Evolutionary conservation across 2,797 vertebrate species (phyloP).

Genomic region (Semotilus atromaculatus): DNA sequence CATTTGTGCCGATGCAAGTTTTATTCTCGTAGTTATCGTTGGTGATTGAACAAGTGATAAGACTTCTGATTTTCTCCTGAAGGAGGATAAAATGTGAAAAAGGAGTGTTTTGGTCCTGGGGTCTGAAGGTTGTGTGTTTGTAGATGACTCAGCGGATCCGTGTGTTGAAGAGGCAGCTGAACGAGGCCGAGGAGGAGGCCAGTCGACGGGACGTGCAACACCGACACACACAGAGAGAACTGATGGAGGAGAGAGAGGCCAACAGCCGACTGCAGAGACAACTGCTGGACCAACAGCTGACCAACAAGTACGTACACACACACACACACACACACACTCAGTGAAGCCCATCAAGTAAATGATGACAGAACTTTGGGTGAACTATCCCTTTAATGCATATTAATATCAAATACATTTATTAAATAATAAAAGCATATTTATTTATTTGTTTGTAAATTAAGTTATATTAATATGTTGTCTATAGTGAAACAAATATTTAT

Average conservation of each 20-base stretch:
- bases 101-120: too few species aligned
- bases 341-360: background rate
- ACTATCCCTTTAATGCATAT: too few species aligned
- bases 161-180: conserved; percentile 81
- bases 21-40: background rate
- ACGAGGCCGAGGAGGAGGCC: conserved; percentile 78
- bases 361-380: background rate
- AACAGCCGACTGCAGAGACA: conserved; percentile 74
- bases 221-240: conserved; percentile 78
- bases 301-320: conserved; percentile 68
- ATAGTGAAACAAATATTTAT: too few species aligned
- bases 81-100: background rate
- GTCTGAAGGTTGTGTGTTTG: background rate
- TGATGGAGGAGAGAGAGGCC: conserved; percentile 78
- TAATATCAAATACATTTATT: background rate
- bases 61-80: background rate
- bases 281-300: conserved; percentile 76
- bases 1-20: background rate
- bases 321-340: background rate
- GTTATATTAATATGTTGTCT: background rate
- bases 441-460: background rate
- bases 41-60: background rate
- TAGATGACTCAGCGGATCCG: conserved; percentile 82
- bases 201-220: conserved; percentile 74
- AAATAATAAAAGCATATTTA: background rate